Evolutionary conservation across 2,888 invertebrate genomes (phyloP).

Genomic region (Pristionchus exspectatus): DNA sequence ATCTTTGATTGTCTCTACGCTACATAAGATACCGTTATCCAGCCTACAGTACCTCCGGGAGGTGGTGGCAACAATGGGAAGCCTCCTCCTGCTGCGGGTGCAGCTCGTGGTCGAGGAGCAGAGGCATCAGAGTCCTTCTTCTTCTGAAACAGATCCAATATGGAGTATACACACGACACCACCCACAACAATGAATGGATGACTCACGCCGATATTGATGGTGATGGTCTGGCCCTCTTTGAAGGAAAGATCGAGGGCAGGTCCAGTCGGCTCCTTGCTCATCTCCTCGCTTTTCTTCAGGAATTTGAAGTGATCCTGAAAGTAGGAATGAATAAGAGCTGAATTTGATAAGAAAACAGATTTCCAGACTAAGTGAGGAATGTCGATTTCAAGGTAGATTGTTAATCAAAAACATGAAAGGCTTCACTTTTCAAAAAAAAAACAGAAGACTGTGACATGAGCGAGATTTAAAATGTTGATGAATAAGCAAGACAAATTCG

Average conservation of each 20-base stretch:
- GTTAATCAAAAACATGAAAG: not conserved
- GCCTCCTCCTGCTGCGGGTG: slow-evolving; percentile 60
- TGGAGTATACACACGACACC: not conserved
- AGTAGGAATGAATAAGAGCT: not conserved
- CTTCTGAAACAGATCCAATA: slow-evolving; percentile 33
- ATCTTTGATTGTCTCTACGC: not conserved
- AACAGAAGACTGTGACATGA: too few relatives aligned
- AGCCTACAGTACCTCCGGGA: slow-evolving; percentile 61
- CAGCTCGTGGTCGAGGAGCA: slow-evolving; percentile 60
- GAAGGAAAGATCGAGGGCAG: slow-evolving; percentile 93
- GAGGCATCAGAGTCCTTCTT: slow-evolving; percentile 52
- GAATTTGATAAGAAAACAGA: not conserved
- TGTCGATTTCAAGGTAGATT: not conserved
- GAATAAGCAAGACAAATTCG: too few relatives aligned
- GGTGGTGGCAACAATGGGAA: slow-evolving; percentile 75
- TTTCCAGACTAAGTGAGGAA: not conserved
- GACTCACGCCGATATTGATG: slow-evolving; percentile 88
- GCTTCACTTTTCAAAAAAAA: not conserved
- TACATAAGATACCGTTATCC: not conserved
- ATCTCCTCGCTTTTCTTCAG: slow-evolving; percentile 88
- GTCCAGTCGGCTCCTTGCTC: slow-evolving; percentile 84
- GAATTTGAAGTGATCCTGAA: slow-evolving; percentile 76
- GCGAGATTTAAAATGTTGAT: too few relatives aligned
- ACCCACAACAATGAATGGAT: not conserved
- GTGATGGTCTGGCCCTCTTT: slow-evolving; percentile 99